Evolutionary conservation across 2,797 vertebrate genomes (phyloP).

Genomic region (Arrhamphus sclerolepis): DNA sequence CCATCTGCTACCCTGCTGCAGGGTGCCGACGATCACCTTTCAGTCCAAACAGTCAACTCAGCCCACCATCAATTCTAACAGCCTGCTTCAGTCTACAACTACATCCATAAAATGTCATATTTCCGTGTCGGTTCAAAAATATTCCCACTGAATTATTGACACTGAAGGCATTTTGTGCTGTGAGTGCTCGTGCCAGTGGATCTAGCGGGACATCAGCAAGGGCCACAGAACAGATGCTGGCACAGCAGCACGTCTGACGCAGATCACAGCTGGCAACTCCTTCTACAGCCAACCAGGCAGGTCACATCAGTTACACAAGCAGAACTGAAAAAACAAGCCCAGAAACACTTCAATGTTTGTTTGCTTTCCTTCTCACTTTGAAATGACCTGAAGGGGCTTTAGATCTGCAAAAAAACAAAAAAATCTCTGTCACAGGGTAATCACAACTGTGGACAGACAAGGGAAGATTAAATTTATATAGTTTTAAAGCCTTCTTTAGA

Average conservation of each 20-base stretch:
- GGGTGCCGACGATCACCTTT: constrained; percentile 48
- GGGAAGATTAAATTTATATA: too few species aligned
- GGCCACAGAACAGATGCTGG: constrained; percentile 71
- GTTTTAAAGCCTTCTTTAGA: too few species aligned
- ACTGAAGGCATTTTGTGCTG: constrained; percentile 31
- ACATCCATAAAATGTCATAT: constrained; percentile 14
- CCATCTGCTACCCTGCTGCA: constrained; percentile 56
- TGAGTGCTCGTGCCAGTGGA: constrained; percentile 31
- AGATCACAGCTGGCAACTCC: constrained; percentile 67
- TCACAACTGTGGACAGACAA: background rate
- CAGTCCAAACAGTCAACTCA: constrained; percentile 29
- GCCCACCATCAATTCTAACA: constrained; percentile 20
- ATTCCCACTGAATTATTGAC: constrained; percentile 10
- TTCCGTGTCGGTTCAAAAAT: constrained; percentile 27
- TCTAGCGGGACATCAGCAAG: constrained; percentile 41
- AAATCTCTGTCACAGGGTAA: constrained; percentile 28
- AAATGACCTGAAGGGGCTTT: constrained; percentile 65
- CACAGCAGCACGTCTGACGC: constrained; percentile 73
- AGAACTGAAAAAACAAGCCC: constrained; percentile 14
- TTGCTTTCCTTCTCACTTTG: constrained; percentile 59
- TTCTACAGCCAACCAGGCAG: constrained; percentile 62
- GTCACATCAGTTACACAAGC: constrained; percentile 63
- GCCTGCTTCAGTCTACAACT: background rate
- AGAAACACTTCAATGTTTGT: constrained; percentile 20
- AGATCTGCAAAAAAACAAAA: constrained; percentile 29